Evolutionary conservation across 2,797 vertebrate genomes (phyloP), one percentile per base, ranked within the genome.

Genomic region (Decapterus maruadsi): DNA sequence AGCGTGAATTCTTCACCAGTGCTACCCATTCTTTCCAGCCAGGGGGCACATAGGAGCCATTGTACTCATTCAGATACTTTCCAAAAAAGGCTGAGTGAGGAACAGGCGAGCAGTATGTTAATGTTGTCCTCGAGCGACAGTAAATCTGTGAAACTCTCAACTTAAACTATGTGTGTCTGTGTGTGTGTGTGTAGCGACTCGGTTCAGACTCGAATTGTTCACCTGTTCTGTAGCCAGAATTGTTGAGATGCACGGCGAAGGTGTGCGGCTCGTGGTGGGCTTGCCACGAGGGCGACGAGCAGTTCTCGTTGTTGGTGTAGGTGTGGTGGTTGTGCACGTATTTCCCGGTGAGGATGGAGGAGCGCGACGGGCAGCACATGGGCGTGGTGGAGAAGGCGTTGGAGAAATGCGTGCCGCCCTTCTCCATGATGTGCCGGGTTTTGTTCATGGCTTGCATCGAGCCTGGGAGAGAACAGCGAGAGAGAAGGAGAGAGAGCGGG

Each of bases 281-380:
- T 92, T 99, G 98, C 98, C 98, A 99, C 51, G 98, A 98, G 0
- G 97, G 96, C 0, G 98, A 99, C 20, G 98, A 99, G 90, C 98
- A 99, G 95, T 99, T 99, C 89, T 99, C 98, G 0, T 98, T 99
- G 96, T 99, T 99, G 67, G 97, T 99, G 92, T 97, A 98, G 61
- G 97, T 99, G 95, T 99, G 97, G 91, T 99, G 98, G 92, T 99
- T 99, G 95, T 99, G 98, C 51, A 98, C 97, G 0, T 99, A 99
- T 93, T 99, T 99, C 55, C 98, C 98, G 0, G 98, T 99, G 78
- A 99, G 95, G 89, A 99, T 96, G 80, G 98, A 97, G 64, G 98
- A 99, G 53, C 98, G 96, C 0, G 98, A 99, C 0, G 98, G 98
- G 87, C 98, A 99, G 93, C 98, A 99, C 98, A 99, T 99, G 60